Evolutionary conservation across 2,888 invertebrate species (phyloP).

Genomic region (Peribatodes rhomboidaria): DNA sequence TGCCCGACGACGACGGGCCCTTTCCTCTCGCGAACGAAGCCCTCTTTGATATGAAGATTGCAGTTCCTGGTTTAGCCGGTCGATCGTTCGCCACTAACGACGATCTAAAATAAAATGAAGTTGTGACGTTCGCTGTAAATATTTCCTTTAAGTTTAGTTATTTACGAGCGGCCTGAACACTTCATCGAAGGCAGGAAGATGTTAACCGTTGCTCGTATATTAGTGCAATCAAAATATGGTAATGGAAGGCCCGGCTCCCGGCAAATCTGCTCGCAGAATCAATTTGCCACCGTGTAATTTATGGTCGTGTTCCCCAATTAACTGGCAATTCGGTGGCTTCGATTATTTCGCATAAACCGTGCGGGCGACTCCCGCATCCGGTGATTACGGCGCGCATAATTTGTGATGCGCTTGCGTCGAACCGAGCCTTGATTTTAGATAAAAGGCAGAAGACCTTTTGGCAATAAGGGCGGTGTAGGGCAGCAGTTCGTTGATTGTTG

Average conservation of each 20-base stretch:
- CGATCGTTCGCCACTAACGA: constrained; percentile 41
- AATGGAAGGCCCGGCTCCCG: constrained; percentile 63
- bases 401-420: constrained; percentile 81
- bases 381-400: constrained; percentile 83
- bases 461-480: constrained; percentile 55
- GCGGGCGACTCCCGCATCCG: constrained; percentile 86
- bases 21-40: constrained; percentile 50
- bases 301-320: constrained; percentile 83
- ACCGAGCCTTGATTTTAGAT: constrained; percentile 77
- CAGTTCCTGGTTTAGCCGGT: constrained; percentile 49
- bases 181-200: constrained; percentile 77
- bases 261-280: constrained; percentile 71
- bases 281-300: constrained; percentile 81
- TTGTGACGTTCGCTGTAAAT: constrained; percentile 61
- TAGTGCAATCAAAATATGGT: constrained; percentile 82
- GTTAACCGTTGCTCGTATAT: constrained; percentile 73
- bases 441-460: constrained; percentile 66
- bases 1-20: constrained; percentile 54
- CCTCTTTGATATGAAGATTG: constrained; percentile 49
- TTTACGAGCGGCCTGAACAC: constrained; percentile 70
- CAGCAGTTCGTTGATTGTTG: constrained; percentile 65
- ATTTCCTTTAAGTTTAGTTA: constrained; percentile 62
- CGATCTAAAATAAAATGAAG: constrained; percentile 61
- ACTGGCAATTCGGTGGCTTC: constrained; percentile 86
- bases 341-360: constrained; percentile 85